phyloP scores from a whole-genome alignment of 1,140 invertebrate genomes.

The Ectropis grisescens region DNA sequence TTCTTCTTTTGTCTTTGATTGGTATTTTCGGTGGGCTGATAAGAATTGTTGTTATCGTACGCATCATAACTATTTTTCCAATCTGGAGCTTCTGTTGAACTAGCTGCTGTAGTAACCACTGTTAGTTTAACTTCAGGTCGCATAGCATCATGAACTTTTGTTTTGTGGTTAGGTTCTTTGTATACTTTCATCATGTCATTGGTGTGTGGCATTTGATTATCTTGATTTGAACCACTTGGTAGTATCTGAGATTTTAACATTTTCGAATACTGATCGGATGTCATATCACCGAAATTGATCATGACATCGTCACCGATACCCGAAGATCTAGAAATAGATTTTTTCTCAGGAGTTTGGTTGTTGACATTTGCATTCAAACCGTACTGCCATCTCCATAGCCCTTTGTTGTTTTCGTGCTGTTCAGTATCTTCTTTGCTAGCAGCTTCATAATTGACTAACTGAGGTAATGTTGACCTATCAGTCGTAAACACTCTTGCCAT shows the following conservation, averaged over 20 bases:
- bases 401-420: constrained; percentile 47
- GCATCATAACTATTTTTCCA: no score
- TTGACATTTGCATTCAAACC: constrained; percentile 31
- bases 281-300: constrained; percentile 59
- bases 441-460: constrained; percentile 54
- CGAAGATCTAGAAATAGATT: constrained; percentile 54
- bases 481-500: constrained; percentile 26
- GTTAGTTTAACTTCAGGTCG: no score
- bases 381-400: constrained; percentile 58
- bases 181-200: no score
- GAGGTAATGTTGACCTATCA: constrained; percentile 41
- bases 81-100: no score
- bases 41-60: no score
- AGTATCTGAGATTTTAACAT: constrained; percentile 36
- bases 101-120: no score
- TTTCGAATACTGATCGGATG: constrained; percentile 44
- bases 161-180: no score
- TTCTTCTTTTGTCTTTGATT: no score
- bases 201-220: no score
- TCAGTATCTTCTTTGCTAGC: constrained; percentile 30
- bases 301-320: constrained; percentile 47
- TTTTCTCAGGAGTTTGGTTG: constrained; percentile 38
- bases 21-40: no score
- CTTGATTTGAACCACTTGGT: no score
- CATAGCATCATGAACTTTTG: no score